Evolutionary conservation across 2,797 vertebrate species (phyloP).

Genomic region (Gadopsis marmoratus): DNA sequence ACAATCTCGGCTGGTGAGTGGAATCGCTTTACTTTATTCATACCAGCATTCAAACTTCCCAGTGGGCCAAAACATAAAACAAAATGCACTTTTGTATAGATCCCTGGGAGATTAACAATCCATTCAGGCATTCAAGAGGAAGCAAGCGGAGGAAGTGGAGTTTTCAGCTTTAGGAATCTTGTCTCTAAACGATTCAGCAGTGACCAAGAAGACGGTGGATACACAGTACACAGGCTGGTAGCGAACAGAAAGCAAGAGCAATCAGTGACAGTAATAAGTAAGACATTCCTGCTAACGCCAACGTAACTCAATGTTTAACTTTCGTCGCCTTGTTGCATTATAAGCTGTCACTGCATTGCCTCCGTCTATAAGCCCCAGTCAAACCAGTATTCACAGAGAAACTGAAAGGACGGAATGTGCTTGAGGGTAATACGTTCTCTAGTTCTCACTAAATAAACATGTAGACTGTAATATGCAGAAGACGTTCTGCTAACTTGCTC

Average conservation of each 20-base stretch:
- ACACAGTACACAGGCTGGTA: neutral
- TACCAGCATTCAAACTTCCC: neutral
- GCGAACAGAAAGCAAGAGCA: neutral
- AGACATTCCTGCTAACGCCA: neutral
- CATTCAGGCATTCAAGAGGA: neutral
- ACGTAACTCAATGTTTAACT: neutral
- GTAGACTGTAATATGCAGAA: neutral
- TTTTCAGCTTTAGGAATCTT: conserved; percentile 12
- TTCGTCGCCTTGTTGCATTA: neutral
- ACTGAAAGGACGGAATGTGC: neutral
- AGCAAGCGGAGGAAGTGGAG: neutral
- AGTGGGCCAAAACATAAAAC: neutral
- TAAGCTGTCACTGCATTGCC: neutral
- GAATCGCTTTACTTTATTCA: neutral
- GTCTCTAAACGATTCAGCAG: conserved; percentile 25
- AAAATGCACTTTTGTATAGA: neutral
- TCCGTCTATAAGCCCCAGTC: neutral
- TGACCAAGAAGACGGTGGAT: neutral
- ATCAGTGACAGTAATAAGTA: neutral
- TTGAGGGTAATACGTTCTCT: neutral
- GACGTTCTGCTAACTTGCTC: neutral
- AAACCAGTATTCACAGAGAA: neutral
- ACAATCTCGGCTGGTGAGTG: neutral
- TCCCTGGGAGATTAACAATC: neutral
- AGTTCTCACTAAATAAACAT: neutral